phyloP scores from a whole-genome alignment of 2,888 invertebrate species.

The Lydus trimaculatus region DNA sequence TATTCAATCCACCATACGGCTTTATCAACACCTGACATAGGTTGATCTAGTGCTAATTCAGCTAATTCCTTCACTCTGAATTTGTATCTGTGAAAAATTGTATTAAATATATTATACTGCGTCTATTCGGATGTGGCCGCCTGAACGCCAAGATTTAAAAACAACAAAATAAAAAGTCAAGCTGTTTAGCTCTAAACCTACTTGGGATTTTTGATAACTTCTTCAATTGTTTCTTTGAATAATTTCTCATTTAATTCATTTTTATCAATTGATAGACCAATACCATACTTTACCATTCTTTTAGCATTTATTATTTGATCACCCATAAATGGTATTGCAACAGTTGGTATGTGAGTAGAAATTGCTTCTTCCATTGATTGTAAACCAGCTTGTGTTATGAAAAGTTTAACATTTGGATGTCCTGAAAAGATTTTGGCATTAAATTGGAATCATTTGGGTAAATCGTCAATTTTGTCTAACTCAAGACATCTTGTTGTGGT shows the following conservation, averaged over 20 bases:
- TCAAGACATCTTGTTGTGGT: constrained; percentile 45
- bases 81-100: constrained; percentile 33
- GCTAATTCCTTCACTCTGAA: constrained; percentile 34
- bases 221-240: constrained; percentile 29
- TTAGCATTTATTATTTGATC: constrained; percentile 40
- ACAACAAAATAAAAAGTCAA: too few relatives aligned
- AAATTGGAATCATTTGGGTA: background rate
- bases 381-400: constrained; percentile 47
- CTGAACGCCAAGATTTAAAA: too few relatives aligned
- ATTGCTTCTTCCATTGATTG: constrained; percentile 42
- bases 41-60: constrained; percentile 37
- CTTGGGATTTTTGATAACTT: constrained; percentile 37
- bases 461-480: background rate
- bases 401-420: constrained; percentile 61
- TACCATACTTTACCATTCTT: constrained; percentile 20
- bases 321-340: constrained; percentile 42
- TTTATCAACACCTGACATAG: constrained; percentile 33
- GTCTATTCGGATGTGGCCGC: too few relatives aligned
- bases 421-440: constrained; percentile 23
- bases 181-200: too few relatives aligned
- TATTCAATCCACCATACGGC: constrained; percentile 44
- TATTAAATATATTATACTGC: background rate
- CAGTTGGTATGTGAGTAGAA: constrained; percentile 32
- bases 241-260: constrained; percentile 32
- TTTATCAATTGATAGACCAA: constrained; percentile 25